Evolutionary conservation across 2,797 vertebrate species (phyloP), one percentile per base, ranked within the genome.

Genomic region (Pitangus sulphuratus): DNA sequence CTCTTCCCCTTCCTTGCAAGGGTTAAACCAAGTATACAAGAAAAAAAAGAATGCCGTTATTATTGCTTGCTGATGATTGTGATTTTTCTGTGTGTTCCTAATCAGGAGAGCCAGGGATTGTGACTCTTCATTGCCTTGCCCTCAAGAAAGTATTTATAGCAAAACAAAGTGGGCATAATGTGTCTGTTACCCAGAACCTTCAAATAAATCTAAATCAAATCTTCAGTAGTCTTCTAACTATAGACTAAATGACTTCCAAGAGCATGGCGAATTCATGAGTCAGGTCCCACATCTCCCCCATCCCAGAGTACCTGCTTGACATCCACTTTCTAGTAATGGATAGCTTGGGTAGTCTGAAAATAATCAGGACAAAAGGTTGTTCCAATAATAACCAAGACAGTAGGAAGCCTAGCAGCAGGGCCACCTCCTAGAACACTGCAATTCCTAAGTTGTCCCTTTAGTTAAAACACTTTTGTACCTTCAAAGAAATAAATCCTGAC

Each of bases 401-500:
- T 24, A 69, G 50, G 37, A 84, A 78, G 30, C 76, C 37, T 68
- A 65, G 37, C 50, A 94, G 77, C 42, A 75, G 66, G n/a, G 21
- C 56, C 26, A 65, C 9, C 37, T 91, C 15, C 53, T 69, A 76
- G 30, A 93, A 84, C 20, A 65, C 0, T 58, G 28, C 35, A 76
- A 25, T 54, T 54, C 33, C 48, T 75, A 57, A 57, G 45, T 4
- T 1, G 1, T 82, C 14, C 15, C 48, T 72, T 84, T 35, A 81
- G 45, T 90, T 88, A 84, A 93, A 95, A 58, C 14, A 26, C 12
- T 69, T 90, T 30, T 6, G 5, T 82, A 65, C 26, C 25, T 66
- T 91, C 74, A 82, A 30, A 84, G 6, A 88, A 86, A 76, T 28
- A 87, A 95, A 87, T 28, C 37, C 21, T 33, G 21, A 42, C 54